These are phyloP conservation scores for Porites rus DNA, from an alignment of 92 coral and sea anemone species.

Conservation along the genomic window DNA sequence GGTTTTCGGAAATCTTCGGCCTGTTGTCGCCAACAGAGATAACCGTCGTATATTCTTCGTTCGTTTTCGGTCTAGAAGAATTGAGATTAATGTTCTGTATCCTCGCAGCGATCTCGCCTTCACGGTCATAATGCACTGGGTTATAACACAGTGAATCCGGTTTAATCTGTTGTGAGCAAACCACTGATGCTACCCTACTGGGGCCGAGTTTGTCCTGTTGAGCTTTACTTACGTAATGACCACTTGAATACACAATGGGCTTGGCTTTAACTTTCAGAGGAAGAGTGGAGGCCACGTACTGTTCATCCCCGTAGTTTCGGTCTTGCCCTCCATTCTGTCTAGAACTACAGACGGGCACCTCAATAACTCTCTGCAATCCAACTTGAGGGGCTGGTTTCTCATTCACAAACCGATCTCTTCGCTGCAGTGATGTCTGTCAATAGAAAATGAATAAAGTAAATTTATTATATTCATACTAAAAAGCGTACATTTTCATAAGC, in stretches of 20 bases:
- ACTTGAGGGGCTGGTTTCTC: conserved; percentile 16
- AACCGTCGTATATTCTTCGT: not conserved
- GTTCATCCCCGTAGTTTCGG: conserved; percentile 30
- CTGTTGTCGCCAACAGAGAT: conserved; percentile 40
- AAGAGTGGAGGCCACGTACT: conserved; percentile 38
- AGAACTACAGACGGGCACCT: conserved; percentile 35
- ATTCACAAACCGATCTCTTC: conserved; percentile 51
- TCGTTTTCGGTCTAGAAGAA: conserved; percentile 6
- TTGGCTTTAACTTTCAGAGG: conserved; percentile 68
- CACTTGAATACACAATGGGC: conserved; percentile 45
- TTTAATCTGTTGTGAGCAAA: conserved; percentile 92
- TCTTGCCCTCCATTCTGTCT: conserved; percentile 14
- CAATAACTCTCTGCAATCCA: conserved; percentile 23
- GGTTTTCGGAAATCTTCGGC: conserved; percentile 36
- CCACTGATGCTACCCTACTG: conserved; percentile 42
- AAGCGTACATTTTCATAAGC: too few relatives aligned
- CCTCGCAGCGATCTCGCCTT: conserved; percentile 59
- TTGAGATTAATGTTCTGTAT: conserved; percentile 58
- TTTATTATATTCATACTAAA: not conserved
- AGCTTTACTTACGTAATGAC: conserved; percentile 66
- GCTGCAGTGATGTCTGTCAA: conserved; percentile 68
- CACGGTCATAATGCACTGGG: conserved; percentile 89
- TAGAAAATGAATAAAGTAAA: not conserved
- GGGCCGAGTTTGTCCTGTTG: conserved; percentile 20
- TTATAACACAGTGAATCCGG: conserved; percentile 92